These are phyloP conservation scores for Sebastes diploproa DNA, from an alignment of 2,797 vertebrate genomes.

Conservation along the genomic window DNA sequence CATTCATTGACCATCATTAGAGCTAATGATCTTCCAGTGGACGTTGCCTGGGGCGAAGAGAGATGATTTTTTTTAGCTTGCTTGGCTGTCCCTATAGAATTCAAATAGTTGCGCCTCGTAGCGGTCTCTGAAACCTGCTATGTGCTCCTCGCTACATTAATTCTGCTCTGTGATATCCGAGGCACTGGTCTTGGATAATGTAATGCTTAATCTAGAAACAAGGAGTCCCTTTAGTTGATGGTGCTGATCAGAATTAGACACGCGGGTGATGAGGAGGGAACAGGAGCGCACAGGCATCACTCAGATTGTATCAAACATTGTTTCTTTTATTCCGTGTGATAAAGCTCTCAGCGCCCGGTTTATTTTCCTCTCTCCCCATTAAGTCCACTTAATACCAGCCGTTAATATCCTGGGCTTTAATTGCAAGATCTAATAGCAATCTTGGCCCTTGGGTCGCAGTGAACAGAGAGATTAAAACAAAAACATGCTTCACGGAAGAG, in stretches of 20 bases:
- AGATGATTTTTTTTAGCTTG: neutral
- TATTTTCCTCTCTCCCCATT: slow-evolving; percentile 36
- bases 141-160: slow-evolving; percentile 14
- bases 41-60: neutral
- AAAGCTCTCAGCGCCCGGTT: slow-evolving; percentile 20
- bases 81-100: neutral
- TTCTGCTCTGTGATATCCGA: slow-evolving; percentile 1
- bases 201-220: slow-evolving; percentile 29
- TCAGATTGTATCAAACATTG: slow-evolving; percentile 19
- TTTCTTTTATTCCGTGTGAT: slow-evolving; percentile 19
- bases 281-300: neutral
- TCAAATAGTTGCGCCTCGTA: slow-evolving; percentile 3
- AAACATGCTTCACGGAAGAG: slow-evolving; percentile 15
- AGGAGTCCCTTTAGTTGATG: slow-evolving; percentile 27
- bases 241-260: slow-evolving; percentile 35
- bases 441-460: slow-evolving; percentile 28
- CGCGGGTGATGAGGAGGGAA: slow-evolving; percentile 14
- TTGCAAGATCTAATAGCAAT: slow-evolving; percentile 49
- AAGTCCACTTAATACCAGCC: slow-evolving; percentile 46
- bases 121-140: slow-evolving; percentile 9
- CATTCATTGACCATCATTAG: slow-evolving; percentile 34
- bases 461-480: slow-evolving; percentile 42
- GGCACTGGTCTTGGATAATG: slow-evolving; percentile 1
- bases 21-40: slow-evolving; percentile 26
- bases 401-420: slow-evolving; percentile 50